These are phyloP conservation scores for Coilia nasus DNA, from an alignment of 2,797 vertebrate genomes.

Conservation along the genomic window DNA sequence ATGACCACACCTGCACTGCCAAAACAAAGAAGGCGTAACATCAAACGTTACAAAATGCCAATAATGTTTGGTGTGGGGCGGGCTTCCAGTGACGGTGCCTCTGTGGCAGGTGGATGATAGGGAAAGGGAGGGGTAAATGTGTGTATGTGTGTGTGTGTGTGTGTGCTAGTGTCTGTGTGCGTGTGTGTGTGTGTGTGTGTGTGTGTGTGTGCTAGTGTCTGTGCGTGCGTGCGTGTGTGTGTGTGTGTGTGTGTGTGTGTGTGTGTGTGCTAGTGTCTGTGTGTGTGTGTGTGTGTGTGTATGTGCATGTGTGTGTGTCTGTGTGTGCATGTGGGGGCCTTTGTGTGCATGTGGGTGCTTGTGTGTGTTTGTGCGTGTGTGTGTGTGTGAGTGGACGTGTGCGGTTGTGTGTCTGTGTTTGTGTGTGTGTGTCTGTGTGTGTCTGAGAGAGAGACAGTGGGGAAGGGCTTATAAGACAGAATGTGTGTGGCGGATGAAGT, in stretches of 20 bases:
- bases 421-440: slow-evolving; percentile 24
- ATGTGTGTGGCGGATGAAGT: not conserved
- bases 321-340: slow-evolving; percentile 11
- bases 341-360: not conserved
- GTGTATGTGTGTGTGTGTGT: not conserved
- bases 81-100: not conserved
- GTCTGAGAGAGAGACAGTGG: not conserved
- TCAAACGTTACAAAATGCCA: slow-evolving; percentile 75
- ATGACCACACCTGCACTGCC: slow-evolving; percentile 49
- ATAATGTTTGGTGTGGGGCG: slow-evolving; percentile 57
- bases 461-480: too few species aligned
- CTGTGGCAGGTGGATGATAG: not conserved
- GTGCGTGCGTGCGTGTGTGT: not conserved
- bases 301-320: not conserved
- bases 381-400: not conserved
- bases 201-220: slow-evolving; percentile 20
- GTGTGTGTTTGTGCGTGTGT: slow-evolving; percentile 28
- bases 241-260: not conserved
- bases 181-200: not conserved
- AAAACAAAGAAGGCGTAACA: slow-evolving; percentile 80
- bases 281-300: not conserved
- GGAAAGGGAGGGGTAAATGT: slow-evolving; percentile 4
- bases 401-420: slow-evolving; percentile 1
- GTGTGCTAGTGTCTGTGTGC: not conserved
- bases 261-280: too few species aligned